These are phyloP conservation scores for Acanthosepion pharaonis DNA, from an alignment of 2,888 invertebrate genomes.

Conservation along the genomic window DNA sequence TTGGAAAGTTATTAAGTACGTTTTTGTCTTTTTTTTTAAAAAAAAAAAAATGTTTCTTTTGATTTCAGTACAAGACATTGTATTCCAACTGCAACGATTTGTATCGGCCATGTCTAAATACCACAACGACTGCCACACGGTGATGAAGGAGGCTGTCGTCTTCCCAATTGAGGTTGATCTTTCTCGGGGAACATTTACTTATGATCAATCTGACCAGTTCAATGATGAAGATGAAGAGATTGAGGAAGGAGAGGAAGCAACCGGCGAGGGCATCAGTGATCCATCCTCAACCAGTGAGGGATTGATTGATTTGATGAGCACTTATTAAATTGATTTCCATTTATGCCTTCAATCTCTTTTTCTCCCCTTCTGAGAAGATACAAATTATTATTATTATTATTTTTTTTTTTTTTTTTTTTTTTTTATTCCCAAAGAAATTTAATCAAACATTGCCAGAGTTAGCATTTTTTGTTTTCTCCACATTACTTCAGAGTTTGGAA, in stretches of 20 bases:
- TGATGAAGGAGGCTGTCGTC: conserved; percentile 82
- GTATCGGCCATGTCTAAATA: conserved; percentile 87
- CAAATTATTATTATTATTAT: no score
- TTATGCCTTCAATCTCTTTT: no score
- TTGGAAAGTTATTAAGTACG: no score
- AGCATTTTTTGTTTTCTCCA: no score
- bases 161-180: conserved; percentile 98
- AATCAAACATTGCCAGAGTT: no score
- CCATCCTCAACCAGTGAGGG: conserved; percentile 24
- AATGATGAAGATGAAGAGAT: conserved; percentile 72
- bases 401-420: no score
- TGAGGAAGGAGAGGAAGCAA: conserved; percentile 65
- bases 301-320: neutral
- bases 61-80: conserved; percentile 88
- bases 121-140: conserved; percentile 84
- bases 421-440: no score
- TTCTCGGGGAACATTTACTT: conserved; percentile 92
- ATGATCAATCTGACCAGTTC: conserved; percentile 72
- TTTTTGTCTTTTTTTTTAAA: no score
- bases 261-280: conserved; percentile 74
- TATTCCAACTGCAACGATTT: conserved; percentile 83
- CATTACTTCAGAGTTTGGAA: no score
- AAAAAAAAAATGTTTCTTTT: no score
- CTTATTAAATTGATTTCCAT: neutral
- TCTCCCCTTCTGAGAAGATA: no score